Percentiles rank a stretch among this genome's conserved stretches.
Evolutionary conservation across 2,113 vertebrate genomes (phyloP).

Genomic region (Misgurnus mizolepis): DNA sequence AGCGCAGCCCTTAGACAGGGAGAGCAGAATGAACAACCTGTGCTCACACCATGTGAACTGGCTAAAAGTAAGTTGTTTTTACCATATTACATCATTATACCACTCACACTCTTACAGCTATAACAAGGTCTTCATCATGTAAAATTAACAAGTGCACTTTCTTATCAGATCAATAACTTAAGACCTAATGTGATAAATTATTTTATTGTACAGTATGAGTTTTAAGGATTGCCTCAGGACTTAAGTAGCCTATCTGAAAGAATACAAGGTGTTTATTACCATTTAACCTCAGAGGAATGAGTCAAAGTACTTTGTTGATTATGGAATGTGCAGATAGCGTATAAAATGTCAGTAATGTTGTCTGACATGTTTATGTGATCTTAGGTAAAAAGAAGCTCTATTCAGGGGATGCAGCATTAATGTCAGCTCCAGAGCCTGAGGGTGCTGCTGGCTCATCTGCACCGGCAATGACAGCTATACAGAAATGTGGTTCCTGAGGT

Average conservation of each 20-base stretch:
- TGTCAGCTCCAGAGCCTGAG: conserved; percentile 39
- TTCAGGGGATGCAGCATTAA: neutral
- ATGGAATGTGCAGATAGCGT: neutral
- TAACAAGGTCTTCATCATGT: neutral
- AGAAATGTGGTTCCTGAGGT: conserved; percentile 66
- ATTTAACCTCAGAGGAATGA: neutral
- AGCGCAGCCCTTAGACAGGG: conserved; percentile 57
- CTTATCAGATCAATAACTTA: too few species aligned
- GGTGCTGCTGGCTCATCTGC: conserved; percentile 19
- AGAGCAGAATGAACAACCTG: conserved; percentile 62
- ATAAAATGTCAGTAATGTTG: neutral
- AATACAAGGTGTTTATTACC: neutral
- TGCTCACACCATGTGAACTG: conserved; percentile 66
- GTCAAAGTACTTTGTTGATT: neutral
- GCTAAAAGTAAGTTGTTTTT: conserved; percentile 60
- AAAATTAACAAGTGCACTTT: too few species aligned
- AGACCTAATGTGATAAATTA: too few species aligned
- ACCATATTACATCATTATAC: neutral
- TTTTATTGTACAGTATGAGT: neutral
- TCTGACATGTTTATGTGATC: conserved; percentile 26
- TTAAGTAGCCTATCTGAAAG: too few species aligned
- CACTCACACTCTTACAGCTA: neutral
- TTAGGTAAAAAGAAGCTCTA: conserved; percentile 47
- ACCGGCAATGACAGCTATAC: conserved; percentile 43
- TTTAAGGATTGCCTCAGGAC: neutral